A percentile compares a stretch with the other conserved stretches of the same genome.
Evolutionary conservation across 1,140 invertebrate species (phyloP).

Genomic region (Idris sp.): DNA sequence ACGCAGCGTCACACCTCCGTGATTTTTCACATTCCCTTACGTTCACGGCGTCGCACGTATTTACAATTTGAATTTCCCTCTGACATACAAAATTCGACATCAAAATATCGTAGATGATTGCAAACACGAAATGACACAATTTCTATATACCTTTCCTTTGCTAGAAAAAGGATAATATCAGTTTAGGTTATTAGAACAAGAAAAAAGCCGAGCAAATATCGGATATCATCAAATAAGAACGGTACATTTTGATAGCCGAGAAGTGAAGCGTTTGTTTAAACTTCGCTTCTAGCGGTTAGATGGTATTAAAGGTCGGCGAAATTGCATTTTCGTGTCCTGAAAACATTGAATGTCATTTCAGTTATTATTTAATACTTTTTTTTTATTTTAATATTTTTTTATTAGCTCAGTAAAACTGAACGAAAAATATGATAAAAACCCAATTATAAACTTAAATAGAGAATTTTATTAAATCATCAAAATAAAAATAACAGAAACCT

Average conservation of each 20-base stretch:
- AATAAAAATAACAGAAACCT: too few species aligned
- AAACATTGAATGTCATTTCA: constrained; percentile 1
- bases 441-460: too few species aligned
- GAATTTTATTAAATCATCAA: too few species aligned
- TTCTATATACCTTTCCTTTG: constrained; percentile 4
- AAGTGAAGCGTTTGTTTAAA: background rate
- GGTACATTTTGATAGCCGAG: background rate
- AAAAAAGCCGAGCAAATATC: background rate
- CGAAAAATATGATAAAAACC: too few species aligned
- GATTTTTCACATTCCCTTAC: constrained; percentile 52
- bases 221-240: too few species aligned
- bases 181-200: constrained; percentile 8
- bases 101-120: constrained; percentile 48
- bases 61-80: constrained; percentile 48
- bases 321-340: constrained; percentile 3
- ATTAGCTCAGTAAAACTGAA: too few species aligned
- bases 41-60: constrained; percentile 20
- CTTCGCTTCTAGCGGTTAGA: background rate
- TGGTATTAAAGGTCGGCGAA: background rate
- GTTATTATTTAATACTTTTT: background rate
- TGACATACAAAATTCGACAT: constrained; percentile 26
- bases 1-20: constrained; percentile 49
- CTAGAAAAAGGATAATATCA: background rate
- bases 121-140: constrained; percentile 14
- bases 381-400: too few species aligned